Evolutionary conservation across 1,140 invertebrate species (phyloP), one percentile per base, ranked within the genome.

Genomic region (Asbolus verrucosus): DNA sequence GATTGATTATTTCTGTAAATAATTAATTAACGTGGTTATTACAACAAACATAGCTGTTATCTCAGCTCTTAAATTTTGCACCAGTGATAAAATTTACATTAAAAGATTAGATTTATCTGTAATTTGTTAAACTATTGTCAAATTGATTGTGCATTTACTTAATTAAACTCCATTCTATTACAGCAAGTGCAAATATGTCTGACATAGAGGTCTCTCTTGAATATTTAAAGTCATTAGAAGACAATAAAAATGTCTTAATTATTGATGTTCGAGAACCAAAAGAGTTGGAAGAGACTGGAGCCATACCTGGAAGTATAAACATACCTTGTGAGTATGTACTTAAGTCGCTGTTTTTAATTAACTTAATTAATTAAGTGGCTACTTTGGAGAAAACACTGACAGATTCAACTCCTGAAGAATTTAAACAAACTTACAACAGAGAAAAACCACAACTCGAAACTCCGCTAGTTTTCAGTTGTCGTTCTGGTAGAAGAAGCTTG

Each of bases 261-360:
- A 87, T 91, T 70, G 90, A 91, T 82, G 89, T 91, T 0, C 84
- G 90, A 15, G 88, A 90, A 74, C 85, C 87, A 1, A 78, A 84
- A 33, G 90, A 91, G 81, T 81, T 91, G 0, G 76, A 85, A 62
- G 84, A 87, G 72, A 89, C 87, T 50, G 89, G 89, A 2, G 83
- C 85, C 78, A 85, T 91, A 59, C 89, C 90, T 30, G 84, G 85
- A 11, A 89, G 87, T 73, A 89, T 91, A 70, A 90, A 91, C 75
- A 89, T 91, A 75, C 89, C 89, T 73, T 85, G 90, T 87, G 85
- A 81, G 79, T 79, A 16, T 66, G 1, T 8, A 4, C 24, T 27
- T 27, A 3, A 8, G 8, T 27, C n/a, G n/a, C n/a, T 27, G 8
- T 27, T 8, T 4, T 27, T 27, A 3, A 8, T 27, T 27, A 27